Evolutionary conservation across 2,797 vertebrate genomes (phyloP).

Genomic region (Meriones psammophilus): DNA sequence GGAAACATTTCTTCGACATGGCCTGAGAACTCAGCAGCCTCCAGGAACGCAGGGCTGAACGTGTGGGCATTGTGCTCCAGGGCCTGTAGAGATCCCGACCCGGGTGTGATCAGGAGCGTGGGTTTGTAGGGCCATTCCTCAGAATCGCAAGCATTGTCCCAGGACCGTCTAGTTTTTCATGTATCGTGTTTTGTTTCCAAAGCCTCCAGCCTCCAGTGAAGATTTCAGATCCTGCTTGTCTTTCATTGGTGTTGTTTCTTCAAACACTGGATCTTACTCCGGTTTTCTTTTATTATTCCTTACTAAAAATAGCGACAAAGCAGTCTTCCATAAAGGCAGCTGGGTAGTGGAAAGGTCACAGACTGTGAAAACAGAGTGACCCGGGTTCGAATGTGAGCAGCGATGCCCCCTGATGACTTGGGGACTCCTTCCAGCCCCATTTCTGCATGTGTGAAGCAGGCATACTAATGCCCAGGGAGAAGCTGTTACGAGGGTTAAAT

Average conservation of each 20-base stretch:
- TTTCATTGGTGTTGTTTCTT: conserved; percentile 52
- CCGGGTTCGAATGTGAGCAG: not conserved
- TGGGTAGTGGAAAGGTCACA: not conserved
- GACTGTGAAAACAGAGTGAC: not conserved
- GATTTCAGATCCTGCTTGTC: conserved; percentile 49
- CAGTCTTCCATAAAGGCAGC: not conserved
- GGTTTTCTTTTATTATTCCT: conserved; percentile 50
- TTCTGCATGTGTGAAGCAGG: conserved; percentile 26
- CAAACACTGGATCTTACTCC: conserved; percentile 42
- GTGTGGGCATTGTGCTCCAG: conserved; percentile 8
- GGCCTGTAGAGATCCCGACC: not conserved
- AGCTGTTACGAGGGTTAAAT: conserved; percentile 31
- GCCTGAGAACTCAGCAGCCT: not conserved
- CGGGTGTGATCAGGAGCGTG: not conserved
- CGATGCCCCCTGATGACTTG: not conserved
- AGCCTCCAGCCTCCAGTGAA: conserved; percentile 14
- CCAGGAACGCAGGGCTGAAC: conserved; percentile 30
- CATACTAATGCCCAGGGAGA: not conserved
- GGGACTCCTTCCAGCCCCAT: not conserved
- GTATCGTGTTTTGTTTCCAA: conserved; percentile 12
- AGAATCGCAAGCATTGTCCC: not conserved
- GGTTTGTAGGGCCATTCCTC: not conserved
- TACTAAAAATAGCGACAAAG: conserved; percentile 15
- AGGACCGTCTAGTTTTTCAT: not conserved
- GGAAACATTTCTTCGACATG: conserved; percentile 44